Percentiles rank a stretch among this genome's conserved stretches.
Evolutionary conservation across 1,140 invertebrate species (phyloP).

Genomic region (Lepidurus couesii): DNA sequence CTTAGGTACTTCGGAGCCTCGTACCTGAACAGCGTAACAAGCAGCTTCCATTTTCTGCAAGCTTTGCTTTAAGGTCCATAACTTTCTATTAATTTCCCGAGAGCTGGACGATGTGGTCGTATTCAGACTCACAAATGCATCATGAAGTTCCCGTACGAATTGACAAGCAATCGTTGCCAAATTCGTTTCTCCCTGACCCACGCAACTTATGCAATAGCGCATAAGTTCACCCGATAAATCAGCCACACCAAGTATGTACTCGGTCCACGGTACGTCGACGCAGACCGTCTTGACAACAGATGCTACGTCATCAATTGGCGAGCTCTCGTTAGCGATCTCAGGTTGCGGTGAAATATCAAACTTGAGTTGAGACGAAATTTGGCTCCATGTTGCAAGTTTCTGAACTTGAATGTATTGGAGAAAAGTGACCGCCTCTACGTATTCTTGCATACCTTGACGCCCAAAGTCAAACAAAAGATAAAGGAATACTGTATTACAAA

Average conservation of each 20-base stretch:
- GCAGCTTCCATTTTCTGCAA: slow-evolving; percentile 76
- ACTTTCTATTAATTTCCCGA: slow-evolving; percentile 65
- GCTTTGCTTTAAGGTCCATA: slow-evolving; percentile 62
- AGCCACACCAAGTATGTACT: slow-evolving; percentile 76
- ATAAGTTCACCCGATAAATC: slow-evolving; percentile 87
- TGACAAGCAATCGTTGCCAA: slow-evolving; percentile 56
- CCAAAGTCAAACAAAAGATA: slow-evolving; percentile 22
- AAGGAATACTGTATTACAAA: neutral
- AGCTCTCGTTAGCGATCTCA: neutral
- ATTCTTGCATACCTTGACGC: slow-evolving; percentile 66
- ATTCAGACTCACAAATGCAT: slow-evolving; percentile 55
- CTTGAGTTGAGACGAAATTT: slow-evolving; percentile 48
- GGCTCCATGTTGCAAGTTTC: slow-evolving; percentile 47
- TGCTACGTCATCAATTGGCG: slow-evolving; percentile 34
- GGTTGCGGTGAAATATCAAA: slow-evolving; percentile 40
- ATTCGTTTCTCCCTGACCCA: slow-evolving; percentile 68
- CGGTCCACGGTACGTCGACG: slow-evolving; percentile 51
- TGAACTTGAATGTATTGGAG: slow-evolving; percentile 56
- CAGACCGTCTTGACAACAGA: neutral
- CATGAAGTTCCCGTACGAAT: slow-evolving; percentile 65
- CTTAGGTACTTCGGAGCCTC: slow-evolving; percentile 61
- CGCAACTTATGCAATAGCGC: slow-evolving; percentile 76
- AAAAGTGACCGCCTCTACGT: slow-evolving; percentile 75
- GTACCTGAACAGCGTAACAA: slow-evolving; percentile 73
- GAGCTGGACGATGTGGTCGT: slow-evolving; percentile 35